phyloP scores from a whole-genome alignment of 2,888 invertebrate species.

The Frankliniella fusca region DNA sequence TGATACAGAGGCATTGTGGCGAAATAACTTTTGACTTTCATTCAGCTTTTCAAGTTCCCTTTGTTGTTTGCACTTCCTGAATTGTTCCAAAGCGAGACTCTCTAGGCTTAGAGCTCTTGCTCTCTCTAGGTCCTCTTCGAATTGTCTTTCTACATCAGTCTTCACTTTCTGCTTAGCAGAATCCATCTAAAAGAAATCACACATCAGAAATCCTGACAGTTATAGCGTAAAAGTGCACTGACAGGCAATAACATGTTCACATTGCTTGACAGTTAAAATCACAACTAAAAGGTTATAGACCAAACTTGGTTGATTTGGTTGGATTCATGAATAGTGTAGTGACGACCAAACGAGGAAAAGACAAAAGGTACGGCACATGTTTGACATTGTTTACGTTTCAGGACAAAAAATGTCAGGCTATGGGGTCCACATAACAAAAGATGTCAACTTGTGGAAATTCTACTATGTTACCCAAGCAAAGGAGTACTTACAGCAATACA shows the following conservation, averaged over 20 bases:
- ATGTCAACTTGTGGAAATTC: too few relatives aligned
- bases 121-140: slow-evolving; percentile 79
- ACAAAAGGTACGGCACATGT: neutral
- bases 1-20: too few relatives aligned
- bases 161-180: slow-evolving; percentile 34
- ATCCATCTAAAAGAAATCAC: neutral
- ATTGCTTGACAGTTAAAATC: neutral
- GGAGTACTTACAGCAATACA: too few relatives aligned
- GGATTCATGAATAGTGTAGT: neutral
- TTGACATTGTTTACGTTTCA: neutral
- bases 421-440: too few relatives aligned
- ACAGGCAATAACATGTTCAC: neutral
- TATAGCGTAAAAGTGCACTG: neutral
- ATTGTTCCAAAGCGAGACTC: slow-evolving; percentile 77
- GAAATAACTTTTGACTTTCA: neutral
- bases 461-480: too few relatives aligned
- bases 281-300: neutral
- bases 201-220: neutral
- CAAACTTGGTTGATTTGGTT: neutral
- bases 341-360: neutral
- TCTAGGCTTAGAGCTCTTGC: slow-evolving; percentile 84
- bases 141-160: slow-evolving; percentile 71
- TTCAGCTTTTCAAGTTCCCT: slow-evolving; percentile 34
- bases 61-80: slow-evolving; percentile 62
- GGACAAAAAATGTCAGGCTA: neutral